Base-by-base conservation (phyloP, 2,113 vertebrate species). In the Zingel zingel region DNA sequence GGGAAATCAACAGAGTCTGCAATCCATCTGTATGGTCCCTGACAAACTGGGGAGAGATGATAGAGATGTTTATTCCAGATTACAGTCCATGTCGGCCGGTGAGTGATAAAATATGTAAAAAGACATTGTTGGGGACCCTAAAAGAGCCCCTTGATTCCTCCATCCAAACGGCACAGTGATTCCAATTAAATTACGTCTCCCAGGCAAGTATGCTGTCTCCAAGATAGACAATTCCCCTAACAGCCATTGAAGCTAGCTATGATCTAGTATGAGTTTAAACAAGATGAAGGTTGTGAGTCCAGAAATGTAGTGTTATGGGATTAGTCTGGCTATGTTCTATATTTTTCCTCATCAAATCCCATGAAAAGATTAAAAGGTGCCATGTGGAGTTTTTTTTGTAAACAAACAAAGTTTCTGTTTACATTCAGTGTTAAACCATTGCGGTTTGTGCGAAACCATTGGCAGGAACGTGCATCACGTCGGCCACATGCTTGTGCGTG, bases 21-120 rank as follows among this genome's bases (percentile, higher is more conserved):
- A 79, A 84, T 72, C 51, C 73, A 86, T 87, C 86, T 88, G 85
- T 82, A 86, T 27, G 79, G 51, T 82, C 33, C 63, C 77, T 66
- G 85, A 86, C 84, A 76, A 90, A 85, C 77, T 76, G 73, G 62
- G 74, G 79, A 74, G 56, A 66, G 79, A 88, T 88, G 89, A 90
- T 82, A 79, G 86, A 87, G 81, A 87, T 81, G 78, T 85, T 90
- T 86, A 85, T 89, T 82, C 79, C 79, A 79, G 77, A 88, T 80
- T 75, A 73, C 73, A 77, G 81, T 65, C 77, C 47, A 65, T 58
- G 85, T 82, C 64, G 45, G 73, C 50, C n/a, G 36, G 50, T 64
- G 48, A 85, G 82, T 67, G 86, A 89, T 83, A 82, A 87, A 89
- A 89, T 79, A 90, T 77, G 78, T 84, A 92, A 89, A 93, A 85